phyloP scores from a whole-genome alignment of 2,113 vertebrate genomes.

The Pantherophis guttatus region DNA sequence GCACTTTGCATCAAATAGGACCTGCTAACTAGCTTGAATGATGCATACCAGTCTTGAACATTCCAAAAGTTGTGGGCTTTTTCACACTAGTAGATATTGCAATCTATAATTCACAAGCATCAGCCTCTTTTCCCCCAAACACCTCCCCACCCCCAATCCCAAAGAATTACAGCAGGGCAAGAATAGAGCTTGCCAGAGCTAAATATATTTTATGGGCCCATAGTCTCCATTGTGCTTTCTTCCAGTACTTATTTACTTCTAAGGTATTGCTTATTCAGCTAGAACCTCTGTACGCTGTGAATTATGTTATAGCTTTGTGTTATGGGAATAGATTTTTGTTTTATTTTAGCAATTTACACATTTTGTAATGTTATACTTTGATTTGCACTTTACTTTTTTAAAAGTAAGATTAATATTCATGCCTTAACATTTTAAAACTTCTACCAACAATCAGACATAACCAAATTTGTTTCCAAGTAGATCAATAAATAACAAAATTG shows the following conservation, averaged over 20 bases:
- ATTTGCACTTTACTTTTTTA: neutral
- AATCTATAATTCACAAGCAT: neutral
- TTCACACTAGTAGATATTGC: neutral
- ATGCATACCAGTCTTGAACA: neutral
- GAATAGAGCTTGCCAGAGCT: neutral
- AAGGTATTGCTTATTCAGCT: neutral
- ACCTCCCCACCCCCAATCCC: neutral
- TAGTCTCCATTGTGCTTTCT: neutral
- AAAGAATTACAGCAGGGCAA: neutral
- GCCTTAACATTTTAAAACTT: neutral
- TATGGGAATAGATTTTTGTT: neutral
- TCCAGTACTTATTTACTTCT: neutral
- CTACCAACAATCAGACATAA: neutral
- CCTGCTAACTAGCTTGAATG: neutral
- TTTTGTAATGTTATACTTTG: neutral
- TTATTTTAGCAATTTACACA: neutral
- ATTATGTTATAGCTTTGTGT: neutral
- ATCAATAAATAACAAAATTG: neutral
- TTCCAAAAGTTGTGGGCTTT: neutral
- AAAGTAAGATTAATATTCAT: neutral
- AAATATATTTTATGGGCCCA: neutral
- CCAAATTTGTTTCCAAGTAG: neutral
- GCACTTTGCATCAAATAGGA: neutral
- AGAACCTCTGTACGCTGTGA: neutral
- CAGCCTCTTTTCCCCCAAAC: neutral